These are phyloP conservation scores for Cosmorhoe ocellata DNA, from an alignment of 2,888 invertebrate species.

Conservation along the genomic window DNA sequence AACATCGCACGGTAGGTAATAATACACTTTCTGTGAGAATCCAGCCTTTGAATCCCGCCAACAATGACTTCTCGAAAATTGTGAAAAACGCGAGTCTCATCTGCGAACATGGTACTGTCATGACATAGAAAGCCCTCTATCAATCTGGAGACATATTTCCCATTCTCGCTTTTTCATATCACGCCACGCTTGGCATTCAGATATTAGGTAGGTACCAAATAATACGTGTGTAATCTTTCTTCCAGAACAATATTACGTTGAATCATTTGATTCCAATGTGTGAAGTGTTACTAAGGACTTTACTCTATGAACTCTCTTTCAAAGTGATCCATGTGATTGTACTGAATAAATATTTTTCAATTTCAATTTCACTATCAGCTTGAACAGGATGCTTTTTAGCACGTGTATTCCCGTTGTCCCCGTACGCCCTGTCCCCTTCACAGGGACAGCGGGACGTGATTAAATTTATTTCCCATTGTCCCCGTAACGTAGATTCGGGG, in stretches of 20 bases:
- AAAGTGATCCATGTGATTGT: too few species aligned
- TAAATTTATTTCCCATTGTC: too few species aligned
- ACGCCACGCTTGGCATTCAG: slow-evolving; percentile 52
- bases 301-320: too few species aligned
- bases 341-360: too few species aligned
- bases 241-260: slow-evolving; percentile 31
- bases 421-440: too few species aligned
- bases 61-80: slow-evolving; percentile 56
- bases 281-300: too few species aligned
- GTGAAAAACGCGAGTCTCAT: slow-evolving; percentile 59
- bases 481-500: too few species aligned
- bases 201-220: slow-evolving; percentile 59
- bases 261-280: neutral
- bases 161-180: slow-evolving; percentile 61
- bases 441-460: too few species aligned
- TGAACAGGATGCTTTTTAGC: neutral
- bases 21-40: neutral
- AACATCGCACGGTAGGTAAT: neutral
- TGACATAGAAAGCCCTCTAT: slow-evolving; percentile 72
- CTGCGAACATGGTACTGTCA: slow-evolving; percentile 55
- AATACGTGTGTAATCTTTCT: slow-evolving; percentile 51
- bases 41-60: slow-evolving; percentile 40
- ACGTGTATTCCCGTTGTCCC: too few species aligned
- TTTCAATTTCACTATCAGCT: too few species aligned
- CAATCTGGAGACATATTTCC: slow-evolving; percentile 64